Evolutionary conservation across 2,113 vertebrate genomes (phyloP), one percentile per base, ranked within the genome.

Genomic region (Calypte anna): DNA sequence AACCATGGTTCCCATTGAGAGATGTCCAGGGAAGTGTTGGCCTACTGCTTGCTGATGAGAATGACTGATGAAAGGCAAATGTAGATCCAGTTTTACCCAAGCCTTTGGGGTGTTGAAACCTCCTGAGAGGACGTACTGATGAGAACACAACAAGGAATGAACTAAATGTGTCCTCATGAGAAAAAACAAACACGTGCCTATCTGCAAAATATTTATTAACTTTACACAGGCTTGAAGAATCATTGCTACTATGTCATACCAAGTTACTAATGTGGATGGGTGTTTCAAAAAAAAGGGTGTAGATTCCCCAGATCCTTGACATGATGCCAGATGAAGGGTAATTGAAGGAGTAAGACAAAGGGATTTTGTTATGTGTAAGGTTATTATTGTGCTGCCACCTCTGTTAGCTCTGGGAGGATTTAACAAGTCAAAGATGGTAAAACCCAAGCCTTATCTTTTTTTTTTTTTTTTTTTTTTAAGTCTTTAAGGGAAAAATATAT

Each of bases 341-440:
- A 27, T 5, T 54, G 30, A 79, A 46, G 20, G 18, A 38, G 9
- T 40, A 40, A 82, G 33, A 23, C 30, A 36, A 63, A 77, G 43
- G 12, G 55, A 15, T 23, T 9, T 79, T 0, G 0, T 20, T 25
- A 17, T 2, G 0, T 1, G 3, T 30, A 24, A 48, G 27, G 9
- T 75, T 80, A 38, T 30, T 44, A 46, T 21, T 82, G n/a, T 63
- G 40, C 57, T 72, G 30, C 36, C 27, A 24, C 10, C 7, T 82
- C 18, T 64, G 1, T 15, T 14, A 75, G 19, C 25, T 86, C 30
- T 72, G 27, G 9, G 44, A 86, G 46, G 58, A 30, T 79, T 81
- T 79, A 61, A 27, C 14, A 44, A 40, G 20, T 43, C 16, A 55
- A 55, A 91, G 24, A 21, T 33, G 44, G 10, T 64, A 64, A 82